A percentile compares a stretch with the other conserved stretches of the same genome.
Evolutionary conservation across 2,113 vertebrate species (phyloP).

Genomic region (Zosterops japonicus): DNA sequence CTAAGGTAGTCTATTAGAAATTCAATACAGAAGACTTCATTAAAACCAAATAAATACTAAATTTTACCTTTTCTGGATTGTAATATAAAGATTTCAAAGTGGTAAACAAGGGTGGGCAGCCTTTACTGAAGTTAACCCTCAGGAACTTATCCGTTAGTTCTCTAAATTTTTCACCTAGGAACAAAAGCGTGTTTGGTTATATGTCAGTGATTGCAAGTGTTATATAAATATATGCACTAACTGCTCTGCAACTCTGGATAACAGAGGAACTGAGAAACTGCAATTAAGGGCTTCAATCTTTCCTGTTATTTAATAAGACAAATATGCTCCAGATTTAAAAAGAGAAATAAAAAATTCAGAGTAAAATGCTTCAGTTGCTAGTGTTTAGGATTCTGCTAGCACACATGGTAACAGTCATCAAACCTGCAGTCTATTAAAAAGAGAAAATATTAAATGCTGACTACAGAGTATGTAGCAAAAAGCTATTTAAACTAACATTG

Average conservation of each 20-base stretch:
- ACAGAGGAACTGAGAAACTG: background rate
- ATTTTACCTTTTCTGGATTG: slow-evolving; percentile 82
- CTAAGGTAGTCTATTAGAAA: background rate
- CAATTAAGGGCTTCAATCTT: background rate
- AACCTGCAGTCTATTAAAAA: background rate
- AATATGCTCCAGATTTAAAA: background rate
- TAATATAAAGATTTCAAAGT: slow-evolving; percentile 83
- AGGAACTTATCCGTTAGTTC: slow-evolving; percentile 80
- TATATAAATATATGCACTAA: slow-evolving; percentile 31
- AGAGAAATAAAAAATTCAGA: background rate
- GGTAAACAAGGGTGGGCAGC: slow-evolving; percentile 81
- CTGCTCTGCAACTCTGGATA: background rate
- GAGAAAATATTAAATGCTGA: background rate
- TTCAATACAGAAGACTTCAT: slow-evolving; percentile 32
- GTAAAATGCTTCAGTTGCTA: background rate
- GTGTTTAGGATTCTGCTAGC: background rate
- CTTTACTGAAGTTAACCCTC: slow-evolving; percentile 82
- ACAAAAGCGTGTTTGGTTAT: slow-evolving; percentile 73
- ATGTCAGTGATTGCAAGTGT: slow-evolving; percentile 37
- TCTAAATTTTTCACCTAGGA: slow-evolving; percentile 82
- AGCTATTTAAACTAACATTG: background rate
- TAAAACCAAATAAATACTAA: slow-evolving; percentile 68
- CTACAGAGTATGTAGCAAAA: background rate
- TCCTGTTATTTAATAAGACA: background rate
- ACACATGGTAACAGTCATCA: background rate